These are phyloP conservation scores for Heliconius erato DNA, from an alignment of 2,888 invertebrate species.

Conservation along the genomic window DNA sequence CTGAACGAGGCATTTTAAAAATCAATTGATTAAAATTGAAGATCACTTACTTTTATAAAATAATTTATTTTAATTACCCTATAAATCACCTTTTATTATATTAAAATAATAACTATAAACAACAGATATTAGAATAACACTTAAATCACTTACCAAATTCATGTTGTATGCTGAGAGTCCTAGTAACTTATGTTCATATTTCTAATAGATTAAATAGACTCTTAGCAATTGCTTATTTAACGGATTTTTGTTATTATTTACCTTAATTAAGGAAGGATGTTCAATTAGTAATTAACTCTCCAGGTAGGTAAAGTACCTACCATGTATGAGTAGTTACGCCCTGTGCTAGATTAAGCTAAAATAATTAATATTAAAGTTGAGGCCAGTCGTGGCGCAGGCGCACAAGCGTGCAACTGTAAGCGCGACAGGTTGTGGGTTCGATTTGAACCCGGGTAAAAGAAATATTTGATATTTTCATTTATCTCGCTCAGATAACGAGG, in stretches of 20 bases:
- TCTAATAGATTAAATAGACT: slow-evolving; percentile 33
- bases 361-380: background rate
- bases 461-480: too few species aligned
- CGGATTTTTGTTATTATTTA: slow-evolving; percentile 25
- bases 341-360: background rate
- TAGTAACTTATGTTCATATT: slow-evolving; percentile 31
- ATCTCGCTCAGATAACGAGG: too few species aligned
- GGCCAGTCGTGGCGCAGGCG: too few species aligned
- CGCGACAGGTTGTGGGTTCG: too few species aligned
- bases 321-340: background rate
- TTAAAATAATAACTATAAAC: background rate
- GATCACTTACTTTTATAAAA: background rate
- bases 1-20: slow-evolving; percentile 25
- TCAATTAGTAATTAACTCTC: background rate
- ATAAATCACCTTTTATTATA: background rate
- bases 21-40: background rate
- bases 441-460: too few species aligned
- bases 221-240: slow-evolving; percentile 13
- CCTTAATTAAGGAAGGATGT: slow-evolving; percentile 18
- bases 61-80: too few species aligned
- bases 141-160: slow-evolving; percentile 39
- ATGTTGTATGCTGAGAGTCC: slow-evolving; percentile 40
- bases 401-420: too few species aligned
- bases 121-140: background rate
- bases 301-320: background rate